Percentiles rank a stretch among this genome's conserved stretches.
phyloP scores from a whole-genome alignment of 1,140 invertebrate genomes.

The Sipha flava region DNA sequence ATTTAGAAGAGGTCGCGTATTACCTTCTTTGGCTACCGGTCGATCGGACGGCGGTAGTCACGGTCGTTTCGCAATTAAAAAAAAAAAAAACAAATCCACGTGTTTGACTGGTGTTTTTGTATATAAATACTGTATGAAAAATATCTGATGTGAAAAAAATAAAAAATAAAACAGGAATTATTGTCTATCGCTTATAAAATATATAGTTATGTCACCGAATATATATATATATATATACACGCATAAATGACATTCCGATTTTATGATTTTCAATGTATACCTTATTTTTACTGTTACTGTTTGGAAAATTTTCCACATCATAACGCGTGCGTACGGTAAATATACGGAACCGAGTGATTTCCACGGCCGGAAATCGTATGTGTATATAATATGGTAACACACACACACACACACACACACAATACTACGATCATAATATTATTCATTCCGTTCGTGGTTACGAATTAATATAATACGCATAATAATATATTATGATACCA shows the following conservation, averaged over 20 bases:
- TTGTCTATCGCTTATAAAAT: neutral
- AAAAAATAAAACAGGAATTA: constrained; percentile 11
- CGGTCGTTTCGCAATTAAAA: neutral
- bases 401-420: no score
- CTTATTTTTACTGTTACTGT: neutral
- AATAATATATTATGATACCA: neutral
- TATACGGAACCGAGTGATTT: neutral
- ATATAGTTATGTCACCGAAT: neutral
- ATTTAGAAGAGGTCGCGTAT: neutral
- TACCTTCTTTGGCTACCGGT: neutral
- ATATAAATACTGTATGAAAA: no score
- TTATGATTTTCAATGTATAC: neutral
- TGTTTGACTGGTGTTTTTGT: neutral
- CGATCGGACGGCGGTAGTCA: neutral
- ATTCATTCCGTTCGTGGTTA: no score
- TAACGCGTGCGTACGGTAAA: neutral
- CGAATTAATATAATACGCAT: neutral
- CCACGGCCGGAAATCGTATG: neutral
- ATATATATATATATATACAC: neutral
- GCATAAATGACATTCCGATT: neutral
- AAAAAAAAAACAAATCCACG: neutral
- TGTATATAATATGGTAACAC: no score
- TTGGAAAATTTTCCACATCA: neutral
- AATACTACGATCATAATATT: no score
- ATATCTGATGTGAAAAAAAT: no score